Evolutionary conservation across 1,140 invertebrate genomes (phyloP).

Genomic region (Bombus ignitus): DNA sequence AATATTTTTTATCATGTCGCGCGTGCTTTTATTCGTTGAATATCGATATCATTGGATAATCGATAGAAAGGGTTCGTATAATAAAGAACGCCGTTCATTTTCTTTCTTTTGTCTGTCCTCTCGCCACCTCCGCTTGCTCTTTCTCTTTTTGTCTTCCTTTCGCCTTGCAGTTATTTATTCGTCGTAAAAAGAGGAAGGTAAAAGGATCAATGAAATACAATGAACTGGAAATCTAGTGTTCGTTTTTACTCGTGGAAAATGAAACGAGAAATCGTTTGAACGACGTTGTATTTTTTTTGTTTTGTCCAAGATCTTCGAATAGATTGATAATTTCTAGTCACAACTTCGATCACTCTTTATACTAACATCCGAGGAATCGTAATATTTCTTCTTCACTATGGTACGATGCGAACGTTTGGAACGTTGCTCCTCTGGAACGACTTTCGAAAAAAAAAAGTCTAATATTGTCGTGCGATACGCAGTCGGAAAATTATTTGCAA

Average conservation of each 20-base stretch:
- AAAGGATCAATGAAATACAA: conserved; percentile 62
- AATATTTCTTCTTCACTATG: background rate
- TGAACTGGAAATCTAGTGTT: conserved; percentile 37
- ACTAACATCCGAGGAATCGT: background rate
- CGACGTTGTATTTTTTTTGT: conserved; percentile 8
- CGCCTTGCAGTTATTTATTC: conserved; percentile 59
- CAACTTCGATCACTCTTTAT: background rate
- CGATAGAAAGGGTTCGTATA: conserved; percentile 7
- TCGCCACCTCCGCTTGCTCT: background rate
- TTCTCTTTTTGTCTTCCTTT: background rate
- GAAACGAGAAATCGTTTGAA: conserved; percentile 7
- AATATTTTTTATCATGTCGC: conserved; percentile 39
- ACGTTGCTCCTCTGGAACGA: background rate
- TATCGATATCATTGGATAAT: background rate
- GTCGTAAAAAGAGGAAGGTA: conserved; percentile 47
- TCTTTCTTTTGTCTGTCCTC: background rate
- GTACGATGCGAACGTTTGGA: background rate
- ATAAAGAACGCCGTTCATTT: conserved; percentile 15
- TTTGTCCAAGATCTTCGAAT: conserved; percentile 17
- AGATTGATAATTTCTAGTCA: background rate
- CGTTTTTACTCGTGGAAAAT: conserved; percentile 41
- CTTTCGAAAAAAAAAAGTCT: background rate
- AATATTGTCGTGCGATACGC: conserved; percentile 10
- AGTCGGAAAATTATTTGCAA: conserved; percentile 2
- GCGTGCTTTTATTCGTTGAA: background rate